These are phyloP conservation scores for Apostichopus parvimensis DNA, from an alignment of 35 echinoderm and acorn worm genomes.

Conservation along the genomic window DNA sequence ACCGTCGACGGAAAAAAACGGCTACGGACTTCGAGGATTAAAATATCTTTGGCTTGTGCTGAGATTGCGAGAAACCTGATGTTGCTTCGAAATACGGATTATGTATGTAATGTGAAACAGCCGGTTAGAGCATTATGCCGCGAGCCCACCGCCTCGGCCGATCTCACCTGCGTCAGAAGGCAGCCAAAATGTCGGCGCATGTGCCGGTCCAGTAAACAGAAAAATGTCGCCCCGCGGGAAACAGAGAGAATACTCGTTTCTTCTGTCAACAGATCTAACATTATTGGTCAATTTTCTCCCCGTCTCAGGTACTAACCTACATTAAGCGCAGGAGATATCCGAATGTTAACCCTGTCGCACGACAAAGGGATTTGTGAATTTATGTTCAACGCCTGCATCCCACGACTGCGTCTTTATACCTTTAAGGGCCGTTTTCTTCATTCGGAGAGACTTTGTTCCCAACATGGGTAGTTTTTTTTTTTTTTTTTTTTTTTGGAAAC, in stretches of 20 bases:
- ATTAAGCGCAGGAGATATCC: conserved; percentile 9
- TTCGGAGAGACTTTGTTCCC: conserved; percentile 49
- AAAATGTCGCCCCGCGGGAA: conserved; percentile 40
- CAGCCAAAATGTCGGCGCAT: conserved; percentile 59
- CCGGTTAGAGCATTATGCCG: conserved; percentile 46
- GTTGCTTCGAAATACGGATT: conserved; percentile 58
- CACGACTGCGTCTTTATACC: conserved; percentile 48
- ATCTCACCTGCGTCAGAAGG: conserved; percentile 53
- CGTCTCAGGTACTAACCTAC: conserved; percentile 58
- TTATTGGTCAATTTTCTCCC: conserved; percentile 56
- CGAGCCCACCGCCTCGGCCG: conserved; percentile 44
- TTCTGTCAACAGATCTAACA: conserved; percentile 61
- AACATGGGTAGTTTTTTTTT: not conserved
- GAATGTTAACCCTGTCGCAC: conserved; percentile 45
- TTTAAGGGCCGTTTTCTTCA: conserved; percentile 52
- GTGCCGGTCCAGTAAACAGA: conserved; percentile 62
- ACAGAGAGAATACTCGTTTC: conserved; percentile 48
- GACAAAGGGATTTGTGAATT: conserved; percentile 56
- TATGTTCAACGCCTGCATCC: conserved; percentile 37
- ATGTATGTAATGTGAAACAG: conserved; percentile 64
- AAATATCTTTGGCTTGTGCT: conserved; percentile 57
- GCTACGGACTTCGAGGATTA: conserved; percentile 50
- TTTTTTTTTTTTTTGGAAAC: not conserved
- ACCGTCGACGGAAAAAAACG: conserved; percentile 31
- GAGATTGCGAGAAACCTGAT: conserved; percentile 61